Conservation (phyloP, 2,113 vertebrate genomes). For the Syrrhaptes paradoxus region DNA sequence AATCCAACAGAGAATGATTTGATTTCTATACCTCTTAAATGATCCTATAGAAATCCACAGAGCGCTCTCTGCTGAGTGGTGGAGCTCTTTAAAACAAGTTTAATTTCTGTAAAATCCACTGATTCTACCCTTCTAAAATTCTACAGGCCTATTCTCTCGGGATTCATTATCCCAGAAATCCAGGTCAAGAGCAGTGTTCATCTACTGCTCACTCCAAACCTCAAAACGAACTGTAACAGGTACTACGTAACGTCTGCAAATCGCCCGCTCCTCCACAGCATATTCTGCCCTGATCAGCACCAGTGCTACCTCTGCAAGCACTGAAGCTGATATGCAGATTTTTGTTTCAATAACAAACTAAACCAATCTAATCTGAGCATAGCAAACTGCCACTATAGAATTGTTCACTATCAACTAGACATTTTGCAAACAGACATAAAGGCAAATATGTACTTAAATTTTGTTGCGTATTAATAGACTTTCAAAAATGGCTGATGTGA, state of each 20-base stretch:
- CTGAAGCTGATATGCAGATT: not conserved
- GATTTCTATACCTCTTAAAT: not conserved
- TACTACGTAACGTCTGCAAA: not conserved
- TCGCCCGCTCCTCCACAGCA: not conserved
- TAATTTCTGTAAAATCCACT: not conserved
- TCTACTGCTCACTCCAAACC: not conserved
- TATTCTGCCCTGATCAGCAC: not conserved
- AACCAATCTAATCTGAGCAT: not conserved
- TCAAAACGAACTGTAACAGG: not conserved
- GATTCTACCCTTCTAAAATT: not conserved
- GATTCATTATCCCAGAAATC: not conserved
- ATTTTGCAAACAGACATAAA: not conserved
- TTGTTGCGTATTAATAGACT: not conserved
- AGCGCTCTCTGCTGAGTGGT: not conserved
- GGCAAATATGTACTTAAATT: not conserved
- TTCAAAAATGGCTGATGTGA: not conserved
- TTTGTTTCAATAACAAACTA: not conserved
- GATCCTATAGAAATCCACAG: not conserved
- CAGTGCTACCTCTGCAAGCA: not conserved
- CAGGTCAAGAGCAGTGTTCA: not conserved
- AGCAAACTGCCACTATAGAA: not conserved
- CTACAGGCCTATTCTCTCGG: not conserved
- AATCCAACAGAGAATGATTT: not conserved
- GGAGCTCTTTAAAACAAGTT: not conserved
- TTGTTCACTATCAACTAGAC: not conserved